Evolutionary conservation across 2,113 vertebrate genomes (phyloP).

Genomic region (Plestiodon gilberti): DNA sequence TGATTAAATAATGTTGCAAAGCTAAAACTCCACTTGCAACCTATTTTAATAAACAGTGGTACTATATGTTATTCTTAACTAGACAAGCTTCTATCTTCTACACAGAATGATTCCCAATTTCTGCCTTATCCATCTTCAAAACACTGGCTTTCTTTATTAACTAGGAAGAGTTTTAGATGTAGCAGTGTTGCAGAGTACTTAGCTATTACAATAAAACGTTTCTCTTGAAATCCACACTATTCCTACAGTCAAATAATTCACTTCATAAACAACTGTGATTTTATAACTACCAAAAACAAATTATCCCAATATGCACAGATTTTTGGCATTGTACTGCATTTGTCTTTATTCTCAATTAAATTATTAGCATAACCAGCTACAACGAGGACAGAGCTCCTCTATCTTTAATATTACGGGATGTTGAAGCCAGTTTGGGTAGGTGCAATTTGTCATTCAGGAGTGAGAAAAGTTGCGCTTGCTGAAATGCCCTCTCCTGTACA

Average conservation of each 20-base stretch:
- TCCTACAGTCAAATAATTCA: neutral
- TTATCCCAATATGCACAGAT: neutral
- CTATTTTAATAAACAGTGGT: conserved; percentile 34
- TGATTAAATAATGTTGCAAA: neutral
- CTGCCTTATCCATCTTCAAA: neutral
- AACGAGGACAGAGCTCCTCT: neutral
- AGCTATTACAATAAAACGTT: neutral
- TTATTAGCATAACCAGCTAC: neutral
- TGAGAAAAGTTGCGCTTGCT: neutral
- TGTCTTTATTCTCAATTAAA: conserved; percentile 10
- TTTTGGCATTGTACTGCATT: neutral
- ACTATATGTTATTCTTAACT: conserved; percentile 16
- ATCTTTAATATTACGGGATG: neutral
- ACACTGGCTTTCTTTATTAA: conserved; percentile 20
- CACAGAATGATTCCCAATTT: neutral
- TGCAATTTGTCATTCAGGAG: neutral
- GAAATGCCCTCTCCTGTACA: neutral
- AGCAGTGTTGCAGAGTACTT: neutral
- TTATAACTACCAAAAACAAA: neutral
- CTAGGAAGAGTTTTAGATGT: neutral
- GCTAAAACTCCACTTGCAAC: neutral
- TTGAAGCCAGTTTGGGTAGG: neutral
- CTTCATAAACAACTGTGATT: neutral
- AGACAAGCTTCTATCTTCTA: conserved; percentile 25
- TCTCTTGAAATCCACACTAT: conserved; percentile 22